A percentile compares a stretch with the other conserved stretches of the same genome.
Evolutionary conservation across 2,797 vertebrate species (phyloP).

Genomic region (Syndactyla subalaris): DNA sequence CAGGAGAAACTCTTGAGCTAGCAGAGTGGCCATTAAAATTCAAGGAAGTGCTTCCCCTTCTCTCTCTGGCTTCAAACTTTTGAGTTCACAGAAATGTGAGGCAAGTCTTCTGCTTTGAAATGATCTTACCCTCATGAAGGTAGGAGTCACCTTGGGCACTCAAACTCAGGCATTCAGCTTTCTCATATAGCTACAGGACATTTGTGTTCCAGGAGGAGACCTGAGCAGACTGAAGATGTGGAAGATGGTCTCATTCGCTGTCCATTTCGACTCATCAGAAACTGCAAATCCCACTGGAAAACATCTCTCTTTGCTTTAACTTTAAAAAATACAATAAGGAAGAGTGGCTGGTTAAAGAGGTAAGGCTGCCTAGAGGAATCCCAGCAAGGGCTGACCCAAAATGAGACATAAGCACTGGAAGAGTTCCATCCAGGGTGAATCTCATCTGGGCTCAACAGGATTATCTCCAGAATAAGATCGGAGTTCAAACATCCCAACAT

Average conservation of each 20-base stretch:
- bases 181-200: neutral
- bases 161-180: neutral
- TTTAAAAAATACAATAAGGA: neutral
- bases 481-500: neutral
- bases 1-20: slow-evolving; percentile 12
- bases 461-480: neutral
- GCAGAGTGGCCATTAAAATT: slow-evolving; percentile 4
- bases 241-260: neutral
- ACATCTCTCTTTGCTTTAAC: neutral
- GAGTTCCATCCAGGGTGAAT: neutral
- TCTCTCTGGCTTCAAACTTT: neutral
- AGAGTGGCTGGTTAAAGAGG: neutral
- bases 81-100: neutral
- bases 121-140: neutral
- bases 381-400: neutral
- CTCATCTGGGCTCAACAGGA: neutral
- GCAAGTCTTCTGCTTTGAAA: slow-evolving; percentile 7
- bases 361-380: neutral
- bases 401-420: neutral
- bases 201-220: neutral
- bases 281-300: neutral
- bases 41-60: neutral
- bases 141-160: neutral
- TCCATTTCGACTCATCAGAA: neutral
- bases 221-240: neutral